Percentiles rank a stretch among this genome's conserved stretches.
phyloP scores from a whole-genome alignment of 2,888 invertebrate species.

The Andrena fulva region DNA sequence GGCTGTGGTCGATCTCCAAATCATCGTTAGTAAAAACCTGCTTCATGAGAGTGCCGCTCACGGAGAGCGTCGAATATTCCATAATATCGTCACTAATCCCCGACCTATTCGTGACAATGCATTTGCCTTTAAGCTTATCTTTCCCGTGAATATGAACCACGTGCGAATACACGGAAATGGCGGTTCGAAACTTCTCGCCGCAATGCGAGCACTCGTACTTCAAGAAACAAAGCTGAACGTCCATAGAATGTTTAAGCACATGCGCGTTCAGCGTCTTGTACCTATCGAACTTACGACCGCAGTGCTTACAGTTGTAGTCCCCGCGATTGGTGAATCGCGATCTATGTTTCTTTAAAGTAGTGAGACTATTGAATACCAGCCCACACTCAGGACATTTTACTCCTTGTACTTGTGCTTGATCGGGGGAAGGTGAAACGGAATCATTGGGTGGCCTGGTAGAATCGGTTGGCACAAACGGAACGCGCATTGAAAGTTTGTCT shows the following conservation, averaged over 20 bases:
- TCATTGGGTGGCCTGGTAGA: not conserved
- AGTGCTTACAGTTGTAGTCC: slow-evolving; percentile 53
- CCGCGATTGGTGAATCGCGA: slow-evolving; percentile 57
- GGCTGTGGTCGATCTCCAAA: not conserved
- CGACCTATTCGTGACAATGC: not conserved
- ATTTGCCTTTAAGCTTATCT: not conserved
- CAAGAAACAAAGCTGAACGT: not conserved
- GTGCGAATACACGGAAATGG: slow-evolving; percentile 50
- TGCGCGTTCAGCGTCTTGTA: slow-evolving; percentile 32
- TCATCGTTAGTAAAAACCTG: not conserved
- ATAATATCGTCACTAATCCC: not conserved
- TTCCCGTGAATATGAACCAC: slow-evolving; percentile 58
- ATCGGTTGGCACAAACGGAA: too few relatives aligned
- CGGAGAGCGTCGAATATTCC: not conserved
- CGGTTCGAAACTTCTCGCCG: slow-evolving; percentile 43
- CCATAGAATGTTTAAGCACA: slow-evolving; percentile 43
- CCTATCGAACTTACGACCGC: slow-evolving; percentile 55
- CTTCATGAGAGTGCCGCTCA: not conserved
- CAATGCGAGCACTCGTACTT: slow-evolving; percentile 52
- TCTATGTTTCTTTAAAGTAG: slow-evolving; percentile 49
- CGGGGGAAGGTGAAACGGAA: too few relatives aligned
- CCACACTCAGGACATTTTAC: slow-evolving; percentile 42
- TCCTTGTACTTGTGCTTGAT: not conserved
- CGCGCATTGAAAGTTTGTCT: too few relatives aligned
- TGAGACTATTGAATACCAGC: slow-evolving; percentile 13